Percentiles rank a stretch among this genome's conserved stretches.
Evolutionary conservation across 2,888 invertebrate species (phyloP).

Genomic region (Rhagonycha lutea): DNA sequence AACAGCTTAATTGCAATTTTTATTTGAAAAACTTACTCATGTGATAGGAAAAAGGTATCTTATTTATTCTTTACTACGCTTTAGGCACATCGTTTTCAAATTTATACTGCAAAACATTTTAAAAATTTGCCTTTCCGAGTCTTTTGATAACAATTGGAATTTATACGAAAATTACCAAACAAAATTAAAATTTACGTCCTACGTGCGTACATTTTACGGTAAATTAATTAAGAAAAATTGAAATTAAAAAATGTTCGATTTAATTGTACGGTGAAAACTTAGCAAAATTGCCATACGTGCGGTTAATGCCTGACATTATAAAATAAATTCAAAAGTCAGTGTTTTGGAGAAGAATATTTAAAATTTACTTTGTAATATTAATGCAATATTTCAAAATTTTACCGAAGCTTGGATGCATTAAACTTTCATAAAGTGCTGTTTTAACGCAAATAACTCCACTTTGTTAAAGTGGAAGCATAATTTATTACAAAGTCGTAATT

Average conservation of each 20-base stretch:
- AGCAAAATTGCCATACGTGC: background rate
- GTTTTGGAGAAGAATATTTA: background rate
- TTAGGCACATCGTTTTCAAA: background rate
- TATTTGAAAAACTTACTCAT: no score
- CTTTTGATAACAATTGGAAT: background rate
- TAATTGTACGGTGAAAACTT: background rate
- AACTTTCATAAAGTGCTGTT: background rate
- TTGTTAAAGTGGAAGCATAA: background rate
- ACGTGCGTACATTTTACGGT: no score
- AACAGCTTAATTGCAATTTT: no score
- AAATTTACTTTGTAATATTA: background rate
- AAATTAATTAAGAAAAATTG: no score
- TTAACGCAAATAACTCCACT: background rate
- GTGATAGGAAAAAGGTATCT: no score
- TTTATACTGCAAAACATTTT: background rate
- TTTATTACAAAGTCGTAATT: background rate
- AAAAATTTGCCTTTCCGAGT: background rate
- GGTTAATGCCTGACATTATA: background rate
- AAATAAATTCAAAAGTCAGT: background rate
- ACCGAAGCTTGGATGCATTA: background rate
- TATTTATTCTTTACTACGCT: background rate
- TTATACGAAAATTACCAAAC: background rate
- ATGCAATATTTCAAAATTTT: background rate
- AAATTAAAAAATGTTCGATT: no score
- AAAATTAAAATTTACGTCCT: no score